Evolutionary conservation across 2,113 vertebrate species (phyloP), one percentile per base, ranked within the genome.

Genomic region (Heteronetta atricapilla): DNA sequence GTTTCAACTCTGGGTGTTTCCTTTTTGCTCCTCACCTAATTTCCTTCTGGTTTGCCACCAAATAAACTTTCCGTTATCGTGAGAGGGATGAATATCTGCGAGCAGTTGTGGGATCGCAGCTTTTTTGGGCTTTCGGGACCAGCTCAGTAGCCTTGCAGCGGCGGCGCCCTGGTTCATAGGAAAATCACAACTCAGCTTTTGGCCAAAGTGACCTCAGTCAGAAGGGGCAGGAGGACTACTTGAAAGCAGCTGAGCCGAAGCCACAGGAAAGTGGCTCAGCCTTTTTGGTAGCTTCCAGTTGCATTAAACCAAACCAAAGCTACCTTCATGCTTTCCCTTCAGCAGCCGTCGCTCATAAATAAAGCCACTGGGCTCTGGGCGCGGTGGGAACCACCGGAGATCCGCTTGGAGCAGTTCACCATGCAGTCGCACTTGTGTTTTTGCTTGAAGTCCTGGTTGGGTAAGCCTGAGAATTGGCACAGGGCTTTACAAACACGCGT

Each of bases 371-470:
- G 58, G 29, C 13, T 3, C 74, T 7, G 22, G 58, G 89, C 81
- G 8, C 26, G 58, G 29, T 6, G 21, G 36, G 68, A 93, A 60
- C 74, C 91, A 58, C 62, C 69, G 58, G 90, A 95, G 86, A 56
- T 86, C 38, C 34, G 33, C 64, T 86, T 83, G 79, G 77, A 90
- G 81, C 89, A 64, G 36, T 68, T 86, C 89, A 67, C 68, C 66
- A 48, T 29, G n/a, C 46, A 81, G 80, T 5, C 68, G 46, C 28
- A 14, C 64, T 63, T 73, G 78, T 75, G 13, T 75, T 94, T 94
- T 79, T 84, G 21, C 46, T 88, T 90, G 75, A 86, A 93, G 64
- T 93, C 90, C 90, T 84, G 64, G 75, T 84, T 93, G 77, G 74
- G 56, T 62, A 75, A 78, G 83, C 63, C 81, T 75, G 42, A 33